Conservation (phyloP, 2,113 vertebrate species). For the Tragelaphus imberbis region DNA sequence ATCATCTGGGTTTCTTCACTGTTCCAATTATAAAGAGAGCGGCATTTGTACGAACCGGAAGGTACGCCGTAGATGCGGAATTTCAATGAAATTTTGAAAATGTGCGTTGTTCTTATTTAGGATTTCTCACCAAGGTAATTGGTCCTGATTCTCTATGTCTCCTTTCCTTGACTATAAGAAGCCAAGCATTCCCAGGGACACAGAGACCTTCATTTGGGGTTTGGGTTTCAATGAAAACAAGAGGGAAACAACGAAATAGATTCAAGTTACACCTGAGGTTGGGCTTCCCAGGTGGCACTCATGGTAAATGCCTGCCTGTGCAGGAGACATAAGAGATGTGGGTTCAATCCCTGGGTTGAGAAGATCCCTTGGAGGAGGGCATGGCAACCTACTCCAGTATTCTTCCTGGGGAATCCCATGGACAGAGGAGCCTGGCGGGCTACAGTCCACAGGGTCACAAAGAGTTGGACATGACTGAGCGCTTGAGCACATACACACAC, state of each 20-base stretch:
- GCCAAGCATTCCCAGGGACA: neutral
- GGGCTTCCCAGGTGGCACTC: neutral
- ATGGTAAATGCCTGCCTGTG: fast-evolving
- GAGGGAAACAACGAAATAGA: neutral
- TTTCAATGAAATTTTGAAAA: neutral
- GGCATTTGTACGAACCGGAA: fast-evolving
- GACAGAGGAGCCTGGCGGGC: neutral
- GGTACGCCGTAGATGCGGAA: fast-evolving
- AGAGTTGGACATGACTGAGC: fast-evolving
- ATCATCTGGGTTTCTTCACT: neutral
- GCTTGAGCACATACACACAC: fast-evolving
- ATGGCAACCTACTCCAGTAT: neutral
- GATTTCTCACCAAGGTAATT: neutral
- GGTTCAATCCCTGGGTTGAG: neutral
- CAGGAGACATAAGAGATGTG: fast-evolving
- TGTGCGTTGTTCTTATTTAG: neutral
- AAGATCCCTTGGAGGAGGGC: neutral
- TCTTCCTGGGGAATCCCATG: neutral
- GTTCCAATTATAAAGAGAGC: no score
- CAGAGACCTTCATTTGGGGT: neutral
- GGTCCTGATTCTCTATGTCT: fast-evolving
- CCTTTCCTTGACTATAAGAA: neutral
- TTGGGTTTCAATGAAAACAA: neutral
- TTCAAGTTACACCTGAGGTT: neutral
- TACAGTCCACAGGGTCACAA: fast-evolving